phyloP scores from a whole-genome alignment of 2,888 invertebrate genomes.

The Spatulosminthurus flaviceps region DNA sequence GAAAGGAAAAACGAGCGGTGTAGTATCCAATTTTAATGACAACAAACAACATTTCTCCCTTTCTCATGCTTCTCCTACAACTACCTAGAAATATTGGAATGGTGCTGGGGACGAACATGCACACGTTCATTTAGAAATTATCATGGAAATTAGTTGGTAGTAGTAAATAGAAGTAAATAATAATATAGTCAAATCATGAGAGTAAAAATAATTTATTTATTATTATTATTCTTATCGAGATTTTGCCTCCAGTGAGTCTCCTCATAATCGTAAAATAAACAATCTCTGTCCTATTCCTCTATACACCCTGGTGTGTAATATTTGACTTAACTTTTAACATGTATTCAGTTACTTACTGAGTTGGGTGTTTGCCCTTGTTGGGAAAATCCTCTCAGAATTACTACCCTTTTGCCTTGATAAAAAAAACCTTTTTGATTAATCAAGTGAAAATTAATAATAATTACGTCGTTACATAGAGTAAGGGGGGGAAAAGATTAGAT shows the following conservation, averaged over 20 bases:
- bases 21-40: slow-evolving; percentile 5
- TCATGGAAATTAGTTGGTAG: slow-evolving; percentile 6
- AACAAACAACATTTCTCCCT: neutral
- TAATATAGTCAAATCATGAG: neutral
- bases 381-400: no score
- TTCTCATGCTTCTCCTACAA: neutral
- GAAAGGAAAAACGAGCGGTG: neutral
- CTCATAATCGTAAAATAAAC: neutral
- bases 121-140: slow-evolving; percentile 23
- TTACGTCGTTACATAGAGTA: no score
- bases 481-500: no score
- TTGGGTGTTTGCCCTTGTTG: no score
- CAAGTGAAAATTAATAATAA: no score
- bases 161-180: slow-evolving; percentile 21
- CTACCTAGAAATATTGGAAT: no score
- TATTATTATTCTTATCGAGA: neutral
- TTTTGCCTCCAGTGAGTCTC: slow-evolving; percentile 5
- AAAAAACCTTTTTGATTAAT: no score
- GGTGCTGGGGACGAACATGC: no score
- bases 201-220: slow-evolving; percentile 19
- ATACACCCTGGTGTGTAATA: no score
- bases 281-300: neutral
- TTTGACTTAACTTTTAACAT: no score
- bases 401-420: no score
- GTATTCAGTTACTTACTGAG: no score